Conservation (phyloP, 2,797 vertebrate species). For the Sebastolobus alascanus region DNA sequence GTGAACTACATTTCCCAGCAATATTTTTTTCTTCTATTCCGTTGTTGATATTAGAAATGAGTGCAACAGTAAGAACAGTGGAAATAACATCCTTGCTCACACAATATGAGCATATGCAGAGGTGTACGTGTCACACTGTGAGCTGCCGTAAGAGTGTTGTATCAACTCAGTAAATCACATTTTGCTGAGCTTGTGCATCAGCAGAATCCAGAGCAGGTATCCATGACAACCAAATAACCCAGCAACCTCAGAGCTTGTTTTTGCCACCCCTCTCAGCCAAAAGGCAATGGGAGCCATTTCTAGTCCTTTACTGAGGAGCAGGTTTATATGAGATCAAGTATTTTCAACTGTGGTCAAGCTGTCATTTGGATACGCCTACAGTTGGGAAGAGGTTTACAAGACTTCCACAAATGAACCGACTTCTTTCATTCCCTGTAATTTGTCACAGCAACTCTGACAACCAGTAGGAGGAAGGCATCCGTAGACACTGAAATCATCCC, state of each 20-base stretch:
- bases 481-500: no score
- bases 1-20: no score
- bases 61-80: neutral
- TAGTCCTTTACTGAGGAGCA: neutral
- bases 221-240: constrained; percentile 60
- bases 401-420: neutral
- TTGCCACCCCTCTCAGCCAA: constrained; percentile 8
- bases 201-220: constrained; percentile 36
- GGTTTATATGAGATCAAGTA: no score
- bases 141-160: neutral
- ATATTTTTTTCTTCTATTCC: neutral
- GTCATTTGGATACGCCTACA: neutral
- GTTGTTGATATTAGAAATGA: neutral
- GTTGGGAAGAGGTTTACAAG: neutral
- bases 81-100: neutral
- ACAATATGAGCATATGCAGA: neutral
- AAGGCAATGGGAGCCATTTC: constrained; percentile 16
- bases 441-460: neutral
- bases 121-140: neutral
- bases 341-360: no score
- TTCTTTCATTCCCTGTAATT: neutral
- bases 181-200: constrained; percentile 27
- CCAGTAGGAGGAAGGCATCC: neutral
- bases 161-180: constrained; percentile 28
- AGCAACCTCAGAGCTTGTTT: constrained; percentile 44